Evolutionary conservation across 2,888 invertebrate genomes (phyloP), one percentile per base, ranked within the genome.

Genomic region (Euclidia mi): DNA sequence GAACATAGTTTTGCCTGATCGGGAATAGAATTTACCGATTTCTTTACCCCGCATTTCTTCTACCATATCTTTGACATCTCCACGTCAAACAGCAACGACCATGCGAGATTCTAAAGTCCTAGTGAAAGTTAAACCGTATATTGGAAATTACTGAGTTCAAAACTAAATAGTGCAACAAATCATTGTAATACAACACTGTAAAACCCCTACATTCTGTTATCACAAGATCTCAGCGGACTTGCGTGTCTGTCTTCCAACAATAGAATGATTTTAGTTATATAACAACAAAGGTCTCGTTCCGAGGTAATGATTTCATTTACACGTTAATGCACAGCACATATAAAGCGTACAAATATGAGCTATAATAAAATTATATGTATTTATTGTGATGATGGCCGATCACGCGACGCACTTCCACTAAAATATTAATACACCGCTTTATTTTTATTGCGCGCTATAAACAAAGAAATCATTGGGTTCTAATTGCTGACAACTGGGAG

Each of bases 231-330:
- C 41, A 56, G 56, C 69, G 58, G 71, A 59, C 62, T 82, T 64
- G 84, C 84, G 82, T 85, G 85, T 79, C 82, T 69, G 71, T 72
- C 73, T 59, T 63, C 41, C 66, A 69, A 83, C 79, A 86, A 86
- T 84, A 49, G 71, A 73, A 68, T 64, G 68, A 73, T 71, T 78
- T 76, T 75, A 75, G 75, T 81, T 73, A 80, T 73, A 67, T 69
- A 78, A 79, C 77, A 61, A 72, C 72, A 71, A 73, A 74, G 71
- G 68, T 73, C 72, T 75, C 66, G 69, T 81, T 82, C 82, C 75
- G 75, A 73, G 69, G 73, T 81, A 81, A 82, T 79, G 72, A 81
- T 81, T 84, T 79, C 57, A 88, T 86, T 87, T 80, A 80, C 79
- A 82, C 78, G 58, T 79, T 78, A 78, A 81, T 78, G 67, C 67